Evolutionary conservation across 2,888 invertebrate species (phyloP).

Genomic region (Hirtodrosophila cameraria): DNA sequence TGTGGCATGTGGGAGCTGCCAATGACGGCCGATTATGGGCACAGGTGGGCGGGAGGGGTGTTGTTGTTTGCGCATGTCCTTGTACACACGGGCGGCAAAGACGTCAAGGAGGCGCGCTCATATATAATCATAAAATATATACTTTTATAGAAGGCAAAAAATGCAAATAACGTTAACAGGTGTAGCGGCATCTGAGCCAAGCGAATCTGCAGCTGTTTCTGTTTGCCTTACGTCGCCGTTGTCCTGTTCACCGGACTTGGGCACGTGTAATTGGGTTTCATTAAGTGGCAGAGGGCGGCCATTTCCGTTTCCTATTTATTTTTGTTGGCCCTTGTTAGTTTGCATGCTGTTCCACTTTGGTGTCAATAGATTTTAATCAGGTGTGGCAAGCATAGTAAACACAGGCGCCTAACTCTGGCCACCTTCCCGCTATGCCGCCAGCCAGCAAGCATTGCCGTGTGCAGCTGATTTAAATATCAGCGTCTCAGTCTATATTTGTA

Average conservation of each 20-base stretch:
- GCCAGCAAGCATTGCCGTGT: conserved; percentile 8
- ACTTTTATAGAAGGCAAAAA: conserved; percentile 39
- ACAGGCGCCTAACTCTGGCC: conserved; percentile 41
- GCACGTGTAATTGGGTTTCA: conserved; percentile 70
- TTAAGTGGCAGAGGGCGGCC: conserved; percentile 40
- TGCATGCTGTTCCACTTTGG: conserved; percentile 56
- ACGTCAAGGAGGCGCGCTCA: not conserved
- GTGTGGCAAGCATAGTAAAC: conserved; percentile 74
- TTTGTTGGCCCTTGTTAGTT: conserved; percentile 27
- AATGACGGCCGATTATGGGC: conserved; percentile 23
- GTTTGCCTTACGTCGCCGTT: conserved; percentile 49
- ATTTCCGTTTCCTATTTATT: conserved; percentile 53
- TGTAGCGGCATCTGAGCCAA: conserved; percentile 56
- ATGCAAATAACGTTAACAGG: conserved; percentile 74
- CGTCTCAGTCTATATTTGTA: conserved; percentile 47
- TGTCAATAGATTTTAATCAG: conserved; percentile 79
- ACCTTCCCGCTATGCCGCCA: not conserved
- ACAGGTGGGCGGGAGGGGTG: conserved; percentile 35
- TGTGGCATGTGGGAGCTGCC: not conserved
- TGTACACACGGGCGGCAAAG: conserved; percentile 28
- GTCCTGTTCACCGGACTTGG: not conserved
- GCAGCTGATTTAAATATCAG: conserved; percentile 59
- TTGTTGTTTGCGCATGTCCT: conserved; percentile 77
- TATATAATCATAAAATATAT: conserved; percentile 60
- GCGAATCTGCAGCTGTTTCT: conserved; percentile 68